Evolutionary conservation across 2,113 vertebrate species (phyloP), one percentile per base, ranked within the genome.

Genomic region (Fregetta grallaria): DNA sequence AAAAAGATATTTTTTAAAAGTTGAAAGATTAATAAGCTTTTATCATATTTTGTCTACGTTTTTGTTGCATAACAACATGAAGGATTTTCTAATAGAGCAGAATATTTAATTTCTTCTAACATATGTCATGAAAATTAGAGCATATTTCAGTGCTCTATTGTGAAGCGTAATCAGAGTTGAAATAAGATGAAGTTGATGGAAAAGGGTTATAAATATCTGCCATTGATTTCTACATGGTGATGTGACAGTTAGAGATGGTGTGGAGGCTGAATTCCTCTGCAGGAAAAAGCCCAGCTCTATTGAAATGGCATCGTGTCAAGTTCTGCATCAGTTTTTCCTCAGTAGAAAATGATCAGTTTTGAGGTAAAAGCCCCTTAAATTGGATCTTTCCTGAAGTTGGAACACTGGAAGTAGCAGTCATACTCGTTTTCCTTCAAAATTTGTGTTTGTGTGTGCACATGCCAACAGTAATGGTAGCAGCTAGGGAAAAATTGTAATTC

Each of bases 241-340:
- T 91, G 27, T 56, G 77, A 59, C 66, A 89, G 5, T 67, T 36
- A 55, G 75, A 68, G 65, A 40, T 63, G 44, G 8, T 20, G 82
- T 63, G 68, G 36, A 78, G 67, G 38, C 55, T 82, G 40, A 49
- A 53, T 66, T 79, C 26, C 71, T 86, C 36, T 65, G 36, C 36
- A 61, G 67, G 67, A 72, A 55, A 71, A 79, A 73, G 58, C 63
- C 36, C 62, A 80, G 34, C 23, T 85, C 44, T 72, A 5, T 22
- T 34, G 26, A 67, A 74, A 9, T 45, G 65, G 10, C 18, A 56
- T 56, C 0, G 0, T 47, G 26, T 38, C 1, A 7, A 50, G 25
- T 44, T 86, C 14, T 73, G 15, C 59, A 8, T 62, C 61, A 29
- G 25, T 13, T 72, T 81, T 73, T 50, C 26, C 29, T 74, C 55